Base-by-base conservation (phyloP, 1,140 invertebrate species). In the Linepithema humile region DNA sequence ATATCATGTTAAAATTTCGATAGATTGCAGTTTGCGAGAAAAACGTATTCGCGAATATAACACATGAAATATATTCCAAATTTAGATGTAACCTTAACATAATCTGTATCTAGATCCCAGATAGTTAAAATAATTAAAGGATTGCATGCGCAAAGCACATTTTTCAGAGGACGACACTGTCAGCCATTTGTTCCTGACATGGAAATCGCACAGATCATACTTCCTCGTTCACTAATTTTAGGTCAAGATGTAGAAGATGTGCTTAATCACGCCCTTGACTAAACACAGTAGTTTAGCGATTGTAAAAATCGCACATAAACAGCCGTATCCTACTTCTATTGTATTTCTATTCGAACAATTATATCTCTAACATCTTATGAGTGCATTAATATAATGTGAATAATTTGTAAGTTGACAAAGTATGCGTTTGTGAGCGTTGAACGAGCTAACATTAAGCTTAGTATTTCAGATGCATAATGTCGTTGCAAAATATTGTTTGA, bases 41-140 rank as follows among this genome's bases (percentile, higher is more conserved):
- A 55, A 80, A 32, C 6, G 3, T 29, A 26, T 38, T 53, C 23
- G 12, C 32, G 38, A 65, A 38, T 32, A 15, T 26, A 15, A 38
- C 26, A 35, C 20, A 20, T 32, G 20, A 60, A n/a, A 74, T 43
- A 60, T 38, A 59, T 73, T 10, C 20, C 38, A 43, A 82, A 82
- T 82, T 82, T 73, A 73, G 53, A 73, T 82, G 38, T 73, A 82
- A 60, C 55, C 53, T 48, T 82, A 82, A 73, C 20, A 10, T 43
- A 74, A 65, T 73, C 12, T 26, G 38, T 32, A 48, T 1, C 65
- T 43, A 69, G 50, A 73, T 60, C 6, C 20, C 1, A 73, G 69
- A 50, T 83, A 48, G 40, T 70, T 62, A 69, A 82, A 84, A 80
- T 80, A 80, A 82, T 84, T 84, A 82, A 84, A 70, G 83, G 77